Evolutionary conservation across 2,113 vertebrate genomes (phyloP).

Genomic region (Dicentrarchus labrax): DNA sequence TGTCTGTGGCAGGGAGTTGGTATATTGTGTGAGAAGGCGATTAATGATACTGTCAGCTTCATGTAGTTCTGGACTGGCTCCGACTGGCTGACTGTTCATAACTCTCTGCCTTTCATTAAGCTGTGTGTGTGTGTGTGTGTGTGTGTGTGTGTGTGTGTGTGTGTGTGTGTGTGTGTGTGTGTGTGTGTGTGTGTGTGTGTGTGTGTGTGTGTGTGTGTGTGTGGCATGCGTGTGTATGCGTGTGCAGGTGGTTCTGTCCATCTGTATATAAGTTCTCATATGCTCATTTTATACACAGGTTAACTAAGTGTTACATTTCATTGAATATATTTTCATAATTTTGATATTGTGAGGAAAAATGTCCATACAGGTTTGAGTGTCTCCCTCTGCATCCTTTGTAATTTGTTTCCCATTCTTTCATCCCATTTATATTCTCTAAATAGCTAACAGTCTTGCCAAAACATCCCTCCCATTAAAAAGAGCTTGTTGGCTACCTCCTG

Average conservation of each 20-base stretch:
- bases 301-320: background rate
- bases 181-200: background rate
- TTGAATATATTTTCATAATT: background rate
- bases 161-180: background rate
- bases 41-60: conserved; percentile 37
- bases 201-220: no score
- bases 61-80: conserved; percentile 17
- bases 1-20: background rate
- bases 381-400: background rate
- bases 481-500: conserved; percentile 17
- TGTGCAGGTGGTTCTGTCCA: background rate
- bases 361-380: background rate
- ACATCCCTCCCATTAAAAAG: background rate
- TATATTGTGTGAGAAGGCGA: conserved; percentile 11
- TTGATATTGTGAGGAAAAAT: background rate
- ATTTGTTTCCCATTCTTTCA: background rate
- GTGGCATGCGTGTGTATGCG: no score
- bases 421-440: conserved; percentile 17
- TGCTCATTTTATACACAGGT: background rate
- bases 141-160: background rate
- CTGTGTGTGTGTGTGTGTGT: background rate
- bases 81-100: conserved; percentile 26
- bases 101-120: conserved; percentile 11
- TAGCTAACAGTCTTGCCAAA: conserved; percentile 6
- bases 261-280: background rate